Percentiles rank a stretch among this genome's conserved stretches.
These are phyloP conservation scores for Desmophyllum pertusum DNA, from an alignment of 92 coral and sea anemone genomes.

Conservation along the genomic window DNA sequence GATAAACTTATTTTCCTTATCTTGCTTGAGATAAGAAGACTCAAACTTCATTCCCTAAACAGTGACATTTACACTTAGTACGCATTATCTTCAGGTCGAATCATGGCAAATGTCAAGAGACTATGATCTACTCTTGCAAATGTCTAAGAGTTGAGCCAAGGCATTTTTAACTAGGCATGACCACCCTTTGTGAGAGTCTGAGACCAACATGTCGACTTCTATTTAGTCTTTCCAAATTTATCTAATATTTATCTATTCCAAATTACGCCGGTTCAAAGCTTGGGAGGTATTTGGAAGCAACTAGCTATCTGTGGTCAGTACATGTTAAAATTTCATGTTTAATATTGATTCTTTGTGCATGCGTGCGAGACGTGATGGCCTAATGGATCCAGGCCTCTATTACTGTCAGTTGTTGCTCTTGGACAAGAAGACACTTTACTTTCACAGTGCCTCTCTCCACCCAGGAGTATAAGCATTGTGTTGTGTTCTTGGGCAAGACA, in stretches of 20 bases:
- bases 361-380: no score
- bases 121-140: no score
- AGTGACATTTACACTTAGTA: not conserved
- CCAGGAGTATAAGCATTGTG: no score
- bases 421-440: no score
- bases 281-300: not conserved
- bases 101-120: not conserved
- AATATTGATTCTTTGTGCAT: no score
- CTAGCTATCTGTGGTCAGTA: not conserved
- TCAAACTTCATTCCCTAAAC: not conserved
- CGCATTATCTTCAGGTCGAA: not conserved
- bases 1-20: no score
- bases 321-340: not conserved
- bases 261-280: not conserved
- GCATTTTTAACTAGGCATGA: not conserved
- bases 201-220: not conserved
- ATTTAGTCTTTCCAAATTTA: not conserved
- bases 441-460: no score
- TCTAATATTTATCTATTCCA: no score
- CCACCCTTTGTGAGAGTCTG: not conserved
- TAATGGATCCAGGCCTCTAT: no score
- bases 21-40: no score
- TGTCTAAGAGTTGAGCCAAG: not conserved
- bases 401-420: no score
- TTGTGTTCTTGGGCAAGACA: no score